A percentile compares a stretch with the other conserved stretches of the same genome.
phyloP scores from a whole-genome alignment of 1,140 invertebrate species.

The Drosophila mayri region DNA sequence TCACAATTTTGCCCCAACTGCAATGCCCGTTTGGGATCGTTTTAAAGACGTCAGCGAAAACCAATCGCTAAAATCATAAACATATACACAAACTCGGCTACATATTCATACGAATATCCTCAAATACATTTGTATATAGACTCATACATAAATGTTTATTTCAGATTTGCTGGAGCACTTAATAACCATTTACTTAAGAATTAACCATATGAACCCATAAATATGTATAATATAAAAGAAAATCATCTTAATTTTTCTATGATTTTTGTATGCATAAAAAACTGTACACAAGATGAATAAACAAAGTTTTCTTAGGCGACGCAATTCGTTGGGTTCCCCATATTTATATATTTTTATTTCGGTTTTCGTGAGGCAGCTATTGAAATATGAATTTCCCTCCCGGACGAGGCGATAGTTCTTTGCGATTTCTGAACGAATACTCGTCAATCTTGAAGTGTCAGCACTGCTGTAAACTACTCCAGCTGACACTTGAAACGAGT shows the following conservation, averaged over 20 bases:
- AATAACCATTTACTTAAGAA: background rate
- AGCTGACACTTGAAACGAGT: background rate
- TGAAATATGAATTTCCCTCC: no score
- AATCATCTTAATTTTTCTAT: background rate
- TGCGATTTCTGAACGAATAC: background rate
- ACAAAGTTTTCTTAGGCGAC: constrained; percentile 8
- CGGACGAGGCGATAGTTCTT: background rate
- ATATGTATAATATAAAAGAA: background rate
- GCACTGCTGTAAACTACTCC: background rate
- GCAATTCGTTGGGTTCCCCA: background rate
- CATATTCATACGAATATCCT: constrained; percentile 1
- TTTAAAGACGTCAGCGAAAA: constrained; percentile 26
- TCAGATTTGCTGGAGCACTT: background rate
- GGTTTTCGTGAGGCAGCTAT: no score
- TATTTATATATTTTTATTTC: background rate
- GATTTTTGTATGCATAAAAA: background rate
- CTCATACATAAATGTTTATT: background rate
- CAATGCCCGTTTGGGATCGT: constrained; percentile 86
- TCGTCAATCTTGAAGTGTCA: background rate
- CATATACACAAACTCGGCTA: background rate
- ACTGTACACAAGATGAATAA: constrained; percentile 4
- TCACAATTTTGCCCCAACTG: constrained; percentile 89
- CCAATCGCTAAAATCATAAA: background rate
- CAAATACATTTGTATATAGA: constrained; percentile 2
- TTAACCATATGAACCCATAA: background rate